Evolutionary conservation across 2,888 invertebrate genomes (phyloP), one percentile per base, ranked within the genome.

Genomic region (Papilio gigon): DNA sequence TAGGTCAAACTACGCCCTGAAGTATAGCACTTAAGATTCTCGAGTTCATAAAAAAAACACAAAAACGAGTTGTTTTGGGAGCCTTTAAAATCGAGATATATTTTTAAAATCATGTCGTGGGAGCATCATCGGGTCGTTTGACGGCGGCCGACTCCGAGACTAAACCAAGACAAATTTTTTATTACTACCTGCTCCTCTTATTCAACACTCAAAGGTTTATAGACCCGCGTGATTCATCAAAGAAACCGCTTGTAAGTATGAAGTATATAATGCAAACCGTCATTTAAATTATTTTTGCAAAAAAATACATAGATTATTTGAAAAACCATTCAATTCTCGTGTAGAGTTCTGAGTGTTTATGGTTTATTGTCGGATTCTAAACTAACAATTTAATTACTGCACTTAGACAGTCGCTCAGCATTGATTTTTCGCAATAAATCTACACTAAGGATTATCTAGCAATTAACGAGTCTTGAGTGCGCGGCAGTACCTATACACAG

Each of bases 51-150:
- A 68, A 65, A 67, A 64, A 53, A 62, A 67, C 53, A 72, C 63
- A 74, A 74, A 74, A 74, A 73, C 68, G 50, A 69, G 73, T 71
- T 71, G 71, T 68, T 56, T 65, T 71, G 68, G 70, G 73, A 75
- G 80, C 79, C 80, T 81, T 83, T 78, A 83, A 85, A 86, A 88
- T 85, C 82, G 83, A 81, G 82, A 75, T 73, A 86, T 86, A 85
- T 88, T 86, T 88, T 83, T 82, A 82, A 87, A 88, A 84, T 80
- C 83, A 76, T 85, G 86, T 87, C 89, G 89, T 91, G 90, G 89
- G 90, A 90, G 87, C 82, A 75, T 67, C 71, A 74, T 77, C 76
- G 77, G 69, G 60, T 30, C 78, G 76, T 90, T 90, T 90, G 89
- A 90, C 80, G 81, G 74, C 72, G 76, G 86, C 89, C 90, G 90